phyloP scores from a whole-genome alignment of 1,140 invertebrate genomes.

The Tetramorium alpestre region DNA sequence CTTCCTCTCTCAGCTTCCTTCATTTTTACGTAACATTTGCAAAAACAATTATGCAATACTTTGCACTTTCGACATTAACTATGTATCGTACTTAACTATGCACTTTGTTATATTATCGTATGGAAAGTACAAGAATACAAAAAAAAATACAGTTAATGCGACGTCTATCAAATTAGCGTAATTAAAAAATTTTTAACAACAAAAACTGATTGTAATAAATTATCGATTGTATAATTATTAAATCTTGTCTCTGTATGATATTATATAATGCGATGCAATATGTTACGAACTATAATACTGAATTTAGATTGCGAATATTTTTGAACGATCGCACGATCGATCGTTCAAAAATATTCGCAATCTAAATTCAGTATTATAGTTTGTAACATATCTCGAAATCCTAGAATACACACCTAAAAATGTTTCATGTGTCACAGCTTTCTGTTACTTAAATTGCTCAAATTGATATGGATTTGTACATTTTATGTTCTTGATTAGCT shows the following conservation, averaged over 20 bases:
- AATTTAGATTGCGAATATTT: no score
- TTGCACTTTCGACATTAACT: background rate
- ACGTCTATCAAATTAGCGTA: no score
- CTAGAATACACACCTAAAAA: background rate
- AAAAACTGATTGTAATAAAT: background rate
- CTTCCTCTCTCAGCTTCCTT: background rate
- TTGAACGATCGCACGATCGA: background rate
- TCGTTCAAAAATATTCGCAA: background rate
- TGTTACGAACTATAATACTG: no score
- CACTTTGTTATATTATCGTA: background rate
- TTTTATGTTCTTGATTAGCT: background rate
- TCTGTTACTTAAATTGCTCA: background rate
- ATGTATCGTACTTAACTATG: background rate
- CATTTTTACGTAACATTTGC: background rate
- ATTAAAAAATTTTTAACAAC: background rate
- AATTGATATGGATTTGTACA: background rate
- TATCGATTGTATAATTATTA: background rate
- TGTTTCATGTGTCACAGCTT: background rate
- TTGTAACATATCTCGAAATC: background rate
- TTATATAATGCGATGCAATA: background rate
- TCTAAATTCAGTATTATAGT: background rate
- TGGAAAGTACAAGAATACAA: no score
- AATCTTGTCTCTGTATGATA: background rate
- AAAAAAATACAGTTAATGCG: no score
- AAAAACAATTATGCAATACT: background rate